phyloP scores from a whole-genome alignment of 2,797 vertebrate genomes.

The Macroramphosus scolopax region DNA sequence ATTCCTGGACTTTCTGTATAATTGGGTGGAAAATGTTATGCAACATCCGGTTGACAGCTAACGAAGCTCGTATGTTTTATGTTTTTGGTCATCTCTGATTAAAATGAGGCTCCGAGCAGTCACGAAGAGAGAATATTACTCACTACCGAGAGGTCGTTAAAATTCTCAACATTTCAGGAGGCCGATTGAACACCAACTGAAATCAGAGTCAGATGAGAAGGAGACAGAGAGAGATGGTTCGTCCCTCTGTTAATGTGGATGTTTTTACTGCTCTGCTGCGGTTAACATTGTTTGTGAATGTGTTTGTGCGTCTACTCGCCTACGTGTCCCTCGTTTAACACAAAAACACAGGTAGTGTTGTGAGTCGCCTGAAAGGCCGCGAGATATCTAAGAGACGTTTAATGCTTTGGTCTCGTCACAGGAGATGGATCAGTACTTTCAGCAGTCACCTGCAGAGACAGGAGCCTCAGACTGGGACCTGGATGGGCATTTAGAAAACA shows the following conservation, averaged over 20 bases:
- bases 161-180: slow-evolving; percentile 38
- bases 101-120: slow-evolving; percentile 18
- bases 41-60: too few species aligned
- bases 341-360: slow-evolving; percentile 26
- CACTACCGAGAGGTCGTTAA: slow-evolving; percentile 33
- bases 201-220: slow-evolving; percentile 44
- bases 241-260: slow-evolving; percentile 4
- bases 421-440: slow-evolving; percentile 46
- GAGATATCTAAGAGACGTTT: slow-evolving; percentile 40
- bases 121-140: slow-evolving; percentile 25
- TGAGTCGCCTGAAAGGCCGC: slow-evolving; percentile 34
- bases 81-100: too few species aligned
- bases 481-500: slow-evolving; percentile 44
- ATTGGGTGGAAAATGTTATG: too few species aligned
- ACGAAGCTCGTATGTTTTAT: too few species aligned
- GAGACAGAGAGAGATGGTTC: neutral
- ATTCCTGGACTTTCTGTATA: too few species aligned
- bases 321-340: slow-evolving; percentile 4
- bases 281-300: neutral
- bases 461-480: slow-evolving; percentile 47
- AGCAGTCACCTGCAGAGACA: slow-evolving; percentile 29
- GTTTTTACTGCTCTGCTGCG: slow-evolving; percentile 10
- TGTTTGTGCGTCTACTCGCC: neutral
- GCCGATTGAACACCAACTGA: slow-evolving; percentile 24
- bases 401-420: slow-evolving; percentile 55